These are phyloP conservation scores for Rhynchopsitta pachyrhyncha DNA, from an alignment of 2,113 vertebrate genomes.

Conservation along the genomic window DNA sequence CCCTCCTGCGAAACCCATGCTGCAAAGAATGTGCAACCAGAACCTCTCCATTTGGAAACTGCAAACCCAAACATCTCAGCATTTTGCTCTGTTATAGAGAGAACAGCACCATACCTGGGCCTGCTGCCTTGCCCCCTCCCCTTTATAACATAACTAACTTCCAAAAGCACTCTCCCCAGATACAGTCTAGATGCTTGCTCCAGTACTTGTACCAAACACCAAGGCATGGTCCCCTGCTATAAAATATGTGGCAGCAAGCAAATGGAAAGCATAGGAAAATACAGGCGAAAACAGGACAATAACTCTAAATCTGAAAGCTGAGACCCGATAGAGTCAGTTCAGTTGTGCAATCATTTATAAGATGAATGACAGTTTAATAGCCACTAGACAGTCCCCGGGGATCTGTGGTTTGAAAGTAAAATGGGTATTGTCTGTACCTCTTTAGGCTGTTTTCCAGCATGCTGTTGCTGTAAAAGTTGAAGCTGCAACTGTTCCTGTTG, in stretches of 20 bases:
- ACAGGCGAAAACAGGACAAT: conserved; percentile 69
- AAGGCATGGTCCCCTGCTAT: not conserved
- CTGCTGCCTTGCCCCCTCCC: not conserved
- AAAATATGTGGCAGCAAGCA: conserved; percentile 60
- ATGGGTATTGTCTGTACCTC: conserved; percentile 88
- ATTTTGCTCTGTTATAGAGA: not conserved
- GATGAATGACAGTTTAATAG: conserved; percentile 80
- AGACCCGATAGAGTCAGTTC: conserved; percentile 71
- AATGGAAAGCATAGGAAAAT: conserved; percentile 63
- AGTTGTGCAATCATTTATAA: conserved; percentile 77
- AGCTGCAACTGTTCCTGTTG: conserved; percentile 99
- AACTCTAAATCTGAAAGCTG: conserved; percentile 73
- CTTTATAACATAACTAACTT: conserved; percentile 26
- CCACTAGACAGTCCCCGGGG: conserved; percentile 70
- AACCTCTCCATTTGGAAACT: not conserved
- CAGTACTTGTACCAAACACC: not conserved
- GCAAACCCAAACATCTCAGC: not conserved
- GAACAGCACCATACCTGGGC: not conserved
- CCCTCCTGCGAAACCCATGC: not conserved
- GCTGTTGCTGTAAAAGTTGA: conserved; percentile 98
- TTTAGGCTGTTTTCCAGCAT: conserved; percentile 98
- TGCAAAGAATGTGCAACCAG: not conserved
- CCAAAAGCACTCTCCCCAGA: not conserved
- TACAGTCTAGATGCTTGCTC: not conserved
- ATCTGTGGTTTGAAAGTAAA: conserved; percentile 76